Percentiles rank a stretch among this genome's conserved stretches.
phyloP scores from a whole-genome alignment of 2,113 vertebrate species.

The Tragelaphus buxtoni region DNA sequence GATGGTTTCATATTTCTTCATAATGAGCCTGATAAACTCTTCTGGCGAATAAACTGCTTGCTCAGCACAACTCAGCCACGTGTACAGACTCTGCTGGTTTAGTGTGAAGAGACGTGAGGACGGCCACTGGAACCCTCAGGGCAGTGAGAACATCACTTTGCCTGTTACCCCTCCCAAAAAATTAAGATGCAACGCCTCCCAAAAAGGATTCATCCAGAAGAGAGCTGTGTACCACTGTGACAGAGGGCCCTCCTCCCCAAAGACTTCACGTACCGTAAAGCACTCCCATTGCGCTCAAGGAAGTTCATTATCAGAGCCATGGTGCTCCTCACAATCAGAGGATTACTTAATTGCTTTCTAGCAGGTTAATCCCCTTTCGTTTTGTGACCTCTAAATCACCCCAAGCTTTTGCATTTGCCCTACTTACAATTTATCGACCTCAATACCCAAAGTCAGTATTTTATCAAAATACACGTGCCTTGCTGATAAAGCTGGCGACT shows the following conservation, averaged over 20 bases:
- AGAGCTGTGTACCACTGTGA: background rate
- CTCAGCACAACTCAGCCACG: conserved; percentile 34
- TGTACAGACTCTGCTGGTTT: fast-evolving
- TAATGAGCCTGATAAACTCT: conserved; percentile 40
- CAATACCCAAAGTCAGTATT: background rate
- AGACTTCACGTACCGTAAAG: background rate
- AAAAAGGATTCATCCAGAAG: background rate
- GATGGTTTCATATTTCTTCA: conserved; percentile 44
- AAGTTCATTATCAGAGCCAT: conserved; percentile 12
- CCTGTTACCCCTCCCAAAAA: background rate
- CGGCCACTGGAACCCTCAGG: background rate
- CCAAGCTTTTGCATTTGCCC: conserved; percentile 44
- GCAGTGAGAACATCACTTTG: background rate
- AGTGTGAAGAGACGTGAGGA: background rate
- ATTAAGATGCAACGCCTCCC: background rate
- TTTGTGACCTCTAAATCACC: conserved; percentile 55
- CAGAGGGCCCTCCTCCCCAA: background rate
- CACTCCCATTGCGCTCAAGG: conserved; percentile 1
- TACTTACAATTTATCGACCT: conserved; percentile 24
- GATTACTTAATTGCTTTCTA: conserved; percentile 65
- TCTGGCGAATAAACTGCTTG: background rate
- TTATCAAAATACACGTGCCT: background rate
- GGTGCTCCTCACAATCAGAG: background rate
- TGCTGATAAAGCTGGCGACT: background rate
- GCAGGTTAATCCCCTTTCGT: conserved; percentile 58